Base-by-base conservation (phyloP, 2,888 invertebrate species). In the Macaria liturata region DNA sequence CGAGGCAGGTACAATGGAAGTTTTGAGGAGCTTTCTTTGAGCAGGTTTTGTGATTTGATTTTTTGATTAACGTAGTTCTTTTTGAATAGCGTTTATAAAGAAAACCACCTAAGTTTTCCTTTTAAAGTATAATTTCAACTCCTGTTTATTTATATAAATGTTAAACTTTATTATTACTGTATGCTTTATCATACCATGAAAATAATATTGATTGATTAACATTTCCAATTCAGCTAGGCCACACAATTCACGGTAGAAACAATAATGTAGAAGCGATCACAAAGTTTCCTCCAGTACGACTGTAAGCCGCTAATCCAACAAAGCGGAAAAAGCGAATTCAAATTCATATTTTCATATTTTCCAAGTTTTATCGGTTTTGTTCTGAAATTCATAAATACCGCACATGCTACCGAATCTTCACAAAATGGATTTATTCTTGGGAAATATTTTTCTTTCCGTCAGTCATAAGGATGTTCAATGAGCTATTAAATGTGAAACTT, bases 291-390 rank as follows among this genome's bases (percentile, higher is more conserved):
- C 4, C 34, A 4, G 34, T 6, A 7, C 7, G 34, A 37, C 34
- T 37, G 34, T 37, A 37, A 37, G 34, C 34, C 34, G 34, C 34
- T 37, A 37, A 37, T 37, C 34, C 34, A 37, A 37, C 34, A 7
- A 37, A 54, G 58, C 54, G 64, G 62, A 64, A 69, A 69, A 69
- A 69, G 54, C 62, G 62, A 60, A 64, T 69, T 63, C 65, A 68
- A 68, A 74, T 70, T 71, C 68, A 71, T 76, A 68, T 65, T 54
- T 70, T 71, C 68, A 71, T 76, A 68, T 65, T 54, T 67, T 57
- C 62, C 66, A 70, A 78, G 66, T 77, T 74, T 72, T 74, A 76
- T 77, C 70, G 67, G 70, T 67, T 77, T 74, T 74, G 68, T 75
- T 74, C 70, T 46, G 57, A 61, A 68, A 70, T 74, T 68, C 67